Evolutionary conservation across 2,113 vertebrate genomes (phyloP).

Genomic region (Scatophagus argus): DNA sequence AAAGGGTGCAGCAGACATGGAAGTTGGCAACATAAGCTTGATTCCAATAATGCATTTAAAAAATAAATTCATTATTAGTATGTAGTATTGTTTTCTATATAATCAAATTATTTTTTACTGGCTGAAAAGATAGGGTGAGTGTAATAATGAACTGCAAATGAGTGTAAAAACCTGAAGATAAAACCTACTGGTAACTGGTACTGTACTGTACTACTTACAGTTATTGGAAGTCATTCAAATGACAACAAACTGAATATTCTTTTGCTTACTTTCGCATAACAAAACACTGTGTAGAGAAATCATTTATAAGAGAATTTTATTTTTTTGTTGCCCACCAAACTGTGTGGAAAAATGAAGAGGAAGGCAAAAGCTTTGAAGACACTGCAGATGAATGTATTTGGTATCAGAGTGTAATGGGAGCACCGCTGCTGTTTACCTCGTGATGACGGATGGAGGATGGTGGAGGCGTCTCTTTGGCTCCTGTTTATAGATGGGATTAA

Average conservation of each 20-base stretch:
- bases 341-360: neutral
- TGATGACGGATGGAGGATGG: neutral
- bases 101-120: neutral
- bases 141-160: neutral
- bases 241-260: too few relatives aligned
- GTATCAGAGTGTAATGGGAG: constrained; percentile 5
- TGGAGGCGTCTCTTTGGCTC: neutral
- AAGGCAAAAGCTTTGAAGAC: neutral
- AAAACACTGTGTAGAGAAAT: neutral
- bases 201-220: too few relatives aligned
- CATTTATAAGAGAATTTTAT: neutral
- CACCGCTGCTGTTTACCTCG: neutral
- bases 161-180: neutral
- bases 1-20: too few relatives aligned
- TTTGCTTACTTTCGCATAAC: neutral
- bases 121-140: neutral
- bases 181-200: neutral
- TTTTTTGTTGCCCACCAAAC: neutral
- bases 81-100: neutral
- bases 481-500: neutral
- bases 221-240: neutral
- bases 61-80: neutral
- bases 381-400: neutral
- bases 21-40: too few relatives aligned
- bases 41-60: too few relatives aligned